Conservation (phyloP, 92 coral and sea anemone genomes). For the Pocillopora grandis region DNA sequence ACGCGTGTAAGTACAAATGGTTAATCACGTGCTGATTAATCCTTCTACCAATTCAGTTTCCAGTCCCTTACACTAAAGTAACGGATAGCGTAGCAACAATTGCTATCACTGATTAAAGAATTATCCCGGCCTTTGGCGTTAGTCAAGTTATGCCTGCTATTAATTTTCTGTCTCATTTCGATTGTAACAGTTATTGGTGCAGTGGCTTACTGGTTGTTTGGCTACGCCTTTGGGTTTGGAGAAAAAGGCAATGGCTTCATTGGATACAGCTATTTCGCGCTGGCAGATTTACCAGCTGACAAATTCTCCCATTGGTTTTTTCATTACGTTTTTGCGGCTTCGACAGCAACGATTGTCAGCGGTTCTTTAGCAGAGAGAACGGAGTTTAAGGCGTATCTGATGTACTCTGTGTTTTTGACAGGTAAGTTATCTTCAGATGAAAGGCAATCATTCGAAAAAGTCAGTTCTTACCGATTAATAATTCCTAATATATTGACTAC, state of each 20-base stretch:
- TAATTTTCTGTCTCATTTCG: background rate
- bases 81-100: too few species aligned
- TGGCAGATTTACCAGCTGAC: conserved; percentile 47
- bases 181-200: conserved; percentile 78
- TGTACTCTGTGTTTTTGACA: conserved; percentile 77
- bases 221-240: conserved; percentile 92
- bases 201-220: conserved; percentile 81
- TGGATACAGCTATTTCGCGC: conserved; percentile 70
- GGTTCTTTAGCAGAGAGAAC: conserved; percentile 98
- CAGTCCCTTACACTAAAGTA: too few species aligned
- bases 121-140: too few species aligned
- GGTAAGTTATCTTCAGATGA: conserved; percentile 41
- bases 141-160: background rate
- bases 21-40: background rate
- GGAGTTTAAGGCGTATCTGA: conserved; percentile 82
- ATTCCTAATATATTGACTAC: background rate
- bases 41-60: too few species aligned
- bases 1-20: conserved; percentile 70
- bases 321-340: conserved; percentile 97
- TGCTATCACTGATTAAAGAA: too few species aligned
- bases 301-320: conserved; percentile 81
- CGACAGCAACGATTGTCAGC: conserved; percentile 96
- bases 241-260: conserved; percentile 65
- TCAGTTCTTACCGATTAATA: too few species aligned
- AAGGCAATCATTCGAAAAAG: too few species aligned